These are phyloP conservation scores for Poecilia wingei DNA, from an alignment of 2,797 vertebrate genomes.

Conservation along the genomic window DNA sequence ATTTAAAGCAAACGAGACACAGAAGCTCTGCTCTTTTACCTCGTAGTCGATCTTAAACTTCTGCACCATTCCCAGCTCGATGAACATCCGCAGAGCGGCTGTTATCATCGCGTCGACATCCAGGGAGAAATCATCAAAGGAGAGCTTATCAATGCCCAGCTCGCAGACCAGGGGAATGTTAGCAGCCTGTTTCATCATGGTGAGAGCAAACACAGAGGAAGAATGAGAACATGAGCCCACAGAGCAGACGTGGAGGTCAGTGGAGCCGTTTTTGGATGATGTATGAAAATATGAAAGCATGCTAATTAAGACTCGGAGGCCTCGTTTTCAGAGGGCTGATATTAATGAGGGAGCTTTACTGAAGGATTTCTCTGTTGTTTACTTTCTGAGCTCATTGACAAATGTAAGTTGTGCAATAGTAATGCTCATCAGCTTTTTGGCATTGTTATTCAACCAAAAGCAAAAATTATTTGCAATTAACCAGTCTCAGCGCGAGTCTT, in stretches of 20 bases:
- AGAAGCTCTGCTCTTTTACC: slow-evolving; percentile 77
- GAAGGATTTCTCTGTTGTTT: slow-evolving; percentile 56
- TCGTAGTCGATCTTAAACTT: slow-evolving; percentile 99
- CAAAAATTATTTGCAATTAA: slow-evolving; percentile 44
- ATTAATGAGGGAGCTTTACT: slow-evolving; percentile 70
- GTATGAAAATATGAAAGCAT: slow-evolving; percentile 57
- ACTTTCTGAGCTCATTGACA: slow-evolving; percentile 62
- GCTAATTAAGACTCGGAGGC: slow-evolving; percentile 70
- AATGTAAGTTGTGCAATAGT: slow-evolving; percentile 47
- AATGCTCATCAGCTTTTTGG: slow-evolving; percentile 33
- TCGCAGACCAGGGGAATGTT: slow-evolving; percentile 96
- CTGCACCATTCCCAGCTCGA: slow-evolving; percentile 98
- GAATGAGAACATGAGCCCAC: slow-evolving; percentile 33
- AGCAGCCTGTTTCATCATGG: slow-evolving; percentile 84
- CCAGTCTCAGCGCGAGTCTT: slow-evolving; percentile 28
- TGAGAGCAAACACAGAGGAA: slow-evolving; percentile 16
- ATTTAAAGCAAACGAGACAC: slow-evolving; percentile 17
- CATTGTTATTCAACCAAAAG: slow-evolving; percentile 46
- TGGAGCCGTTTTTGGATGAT: slow-evolving; percentile 53
- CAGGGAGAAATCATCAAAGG: slow-evolving; percentile 98
- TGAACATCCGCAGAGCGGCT: slow-evolving; percentile 96
- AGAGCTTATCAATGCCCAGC: slow-evolving; percentile 93
- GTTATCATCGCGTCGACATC: slow-evolving; percentile 98
- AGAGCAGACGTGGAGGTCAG: slow-evolving; percentile 54
- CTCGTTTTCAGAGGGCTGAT: slow-evolving; percentile 64